Evolutionary conservation across 1,140 invertebrate species (phyloP), one percentile per base, ranked within the genome.

Genomic region (Wiebesia pumilae): DNA sequence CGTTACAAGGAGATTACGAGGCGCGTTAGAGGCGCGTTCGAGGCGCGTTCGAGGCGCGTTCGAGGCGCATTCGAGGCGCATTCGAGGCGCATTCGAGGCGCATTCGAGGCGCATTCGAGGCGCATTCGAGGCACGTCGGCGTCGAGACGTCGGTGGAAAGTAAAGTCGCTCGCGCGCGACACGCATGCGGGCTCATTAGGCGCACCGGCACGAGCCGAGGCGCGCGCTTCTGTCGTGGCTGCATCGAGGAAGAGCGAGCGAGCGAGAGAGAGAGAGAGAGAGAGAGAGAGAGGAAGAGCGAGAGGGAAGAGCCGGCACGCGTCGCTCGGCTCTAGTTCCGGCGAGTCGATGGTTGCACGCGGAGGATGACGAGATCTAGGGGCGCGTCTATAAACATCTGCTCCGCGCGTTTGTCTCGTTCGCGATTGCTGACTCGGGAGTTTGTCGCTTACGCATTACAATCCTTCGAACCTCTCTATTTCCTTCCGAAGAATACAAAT

Each of bases 141-240:
- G 69, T 71, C 69, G 69, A 51, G 47, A 6, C 38, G 35, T 27
- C 33, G 33, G 6, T 67, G 75, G 30, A 75, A 24, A 35, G 71
- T 51, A 75, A 24, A 35, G 71, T 51, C 77, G 77, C 24, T 51
- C 77, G 77, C 77, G 27, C 47, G n/a, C 27, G 27, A 54, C 43
- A 54, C 33, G 33, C 54, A 87, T 87, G 86, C 86, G 86, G 86
- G 86, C 81, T 87, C 86, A 83, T 87, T 87, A 75, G 33, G 71
- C 10, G 38, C 40, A 87, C 82, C 47, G 86, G 86, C 86, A 87
- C 85, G 85, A 83, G 85, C 85, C 85, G 40, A 80, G 51, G 78
- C 78, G 47, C 77, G 77, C 79, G 71, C 71, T 75, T 43, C 38
- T 75, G 38, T 75, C 71, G 38, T 75, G 40, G 33, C 71, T 43